These are phyloP conservation scores for Okapia johnstoni DNA, from an alignment of 2,113 vertebrate species.

Conservation along the genomic window DNA sequence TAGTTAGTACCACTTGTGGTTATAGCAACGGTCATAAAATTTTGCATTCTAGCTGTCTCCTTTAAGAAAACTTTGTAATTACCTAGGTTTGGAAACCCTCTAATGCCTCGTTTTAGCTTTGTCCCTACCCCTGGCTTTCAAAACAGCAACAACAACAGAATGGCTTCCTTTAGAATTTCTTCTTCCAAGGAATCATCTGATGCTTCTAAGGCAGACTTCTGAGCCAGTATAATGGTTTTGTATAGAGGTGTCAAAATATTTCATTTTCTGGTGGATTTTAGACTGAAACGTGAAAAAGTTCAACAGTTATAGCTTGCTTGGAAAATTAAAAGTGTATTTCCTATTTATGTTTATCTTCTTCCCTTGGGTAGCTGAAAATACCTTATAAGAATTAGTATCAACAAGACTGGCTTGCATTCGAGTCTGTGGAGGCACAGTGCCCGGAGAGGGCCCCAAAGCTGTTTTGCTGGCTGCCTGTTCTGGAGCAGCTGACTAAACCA, in stretches of 20 bases:
- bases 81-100: not conserved
- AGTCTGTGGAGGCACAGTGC: not conserved
- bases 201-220: not conserved
- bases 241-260: not conserved
- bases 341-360: constrained; percentile 1
- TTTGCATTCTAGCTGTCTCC: not conserved
- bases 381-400: not conserved
- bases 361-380: not conserved
- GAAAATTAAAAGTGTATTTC: constrained; percentile 23
- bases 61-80: not conserved
- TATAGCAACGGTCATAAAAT: not conserved
- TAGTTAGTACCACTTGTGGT: not conserved
- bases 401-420: not conserved
- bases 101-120: not conserved
- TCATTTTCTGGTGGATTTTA: constrained; percentile 3
- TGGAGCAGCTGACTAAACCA: constrained; percentile 53
- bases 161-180: not conserved
- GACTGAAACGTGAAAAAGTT: not conserved
- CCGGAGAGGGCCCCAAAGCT: constrained; percentile 18
- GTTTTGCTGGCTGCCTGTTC: constrained; percentile 2
- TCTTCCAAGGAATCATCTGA: constrained; percentile 6
- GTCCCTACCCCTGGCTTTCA: not conserved
- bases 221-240: not conserved
- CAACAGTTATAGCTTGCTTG: not conserved
- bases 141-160: not conserved